Base-by-base conservation (phyloP, 2,113 vertebrate species). In the Lota lota region DNA sequence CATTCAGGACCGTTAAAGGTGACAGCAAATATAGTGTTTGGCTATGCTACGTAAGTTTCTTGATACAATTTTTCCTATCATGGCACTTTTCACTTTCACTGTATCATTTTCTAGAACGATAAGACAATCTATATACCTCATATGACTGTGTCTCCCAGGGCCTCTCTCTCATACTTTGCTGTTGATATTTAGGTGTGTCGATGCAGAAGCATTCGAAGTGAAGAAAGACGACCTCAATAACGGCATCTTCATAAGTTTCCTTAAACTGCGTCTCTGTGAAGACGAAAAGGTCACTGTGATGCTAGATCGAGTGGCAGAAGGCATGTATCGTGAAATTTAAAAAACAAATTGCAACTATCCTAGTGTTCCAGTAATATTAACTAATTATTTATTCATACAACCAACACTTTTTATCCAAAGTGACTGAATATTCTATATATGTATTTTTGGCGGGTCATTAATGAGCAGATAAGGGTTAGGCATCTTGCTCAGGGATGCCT, bases 1-100 rank as follows among this genome's bases (percentile, higher is more conserved):
- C 92, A 92, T 62, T 85, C 93, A 0, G 92, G 86, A n/a, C 83
- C 84, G 0, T 74, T 94, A 73, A 93, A 93, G 70, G 94, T 95
- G 76, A 95, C 94, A 0, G 94, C 94, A 69, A 95, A 95, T 68
- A 93, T 94, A 3, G 94, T 95, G 71, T 95, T 94, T 61, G 94
- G 94, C 82, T 95, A 95, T 0, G 94, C 94, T 76, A 95, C 94
- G 94, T 95, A 84, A 87, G 94, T 78, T 22, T 17, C 56, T 17
- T 1, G 28, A 50, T 20, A 21, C 15, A 66, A 21, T 47, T 18
- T 18, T 56, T 56, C 2, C 16, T 56, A 56, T 53, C 17, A 33
- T 53, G 12, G 53, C 53, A 56, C 17, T n/a, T 56, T 56, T 56
- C 17, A 56, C 53, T 33, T 33, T n/a, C n/a, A n/a, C 51, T 53